phyloP scores from a whole-genome alignment of 2,888 invertebrate species.

The Drosophila mayaguana region DNA sequence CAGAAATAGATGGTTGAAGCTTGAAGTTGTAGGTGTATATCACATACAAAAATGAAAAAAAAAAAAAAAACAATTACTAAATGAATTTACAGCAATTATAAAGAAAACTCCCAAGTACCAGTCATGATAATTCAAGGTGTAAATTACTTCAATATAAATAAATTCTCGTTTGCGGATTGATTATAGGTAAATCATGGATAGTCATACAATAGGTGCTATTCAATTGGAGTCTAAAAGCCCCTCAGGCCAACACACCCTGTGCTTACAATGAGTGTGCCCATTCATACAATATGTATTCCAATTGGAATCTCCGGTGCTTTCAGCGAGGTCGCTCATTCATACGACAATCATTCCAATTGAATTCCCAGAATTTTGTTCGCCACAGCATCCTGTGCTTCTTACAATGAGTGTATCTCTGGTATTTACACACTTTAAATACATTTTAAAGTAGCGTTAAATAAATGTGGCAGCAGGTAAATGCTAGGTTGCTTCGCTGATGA shows the following conservation, averaged over 20 bases:
- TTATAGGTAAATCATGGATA: too few species aligned
- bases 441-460: slow-evolving; percentile 61
- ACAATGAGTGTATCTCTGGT: slow-evolving; percentile 38
- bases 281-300: background rate
- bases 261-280: background rate
- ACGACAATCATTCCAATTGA: background rate
- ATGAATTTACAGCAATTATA: too few species aligned
- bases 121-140: too few species aligned
- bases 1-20: background rate
- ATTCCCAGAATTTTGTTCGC: background rate
- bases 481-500: slow-evolving; percentile 14
- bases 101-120: too few species aligned
- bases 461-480: slow-evolving; percentile 51
- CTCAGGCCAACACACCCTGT: background rate
- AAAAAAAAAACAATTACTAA: too few species aligned
- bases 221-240: background rate
- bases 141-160: too few species aligned
- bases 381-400: slow-evolving; percentile 29
- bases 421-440: slow-evolving; percentile 75
- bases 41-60: too few species aligned
- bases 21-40: background rate
- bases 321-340: background rate
- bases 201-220: background rate
- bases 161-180: too few species aligned
- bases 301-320: background rate